Base-by-base conservation (phyloP, 2,113 vertebrate genomes). In the Cyanoderma ruficeps region DNA sequence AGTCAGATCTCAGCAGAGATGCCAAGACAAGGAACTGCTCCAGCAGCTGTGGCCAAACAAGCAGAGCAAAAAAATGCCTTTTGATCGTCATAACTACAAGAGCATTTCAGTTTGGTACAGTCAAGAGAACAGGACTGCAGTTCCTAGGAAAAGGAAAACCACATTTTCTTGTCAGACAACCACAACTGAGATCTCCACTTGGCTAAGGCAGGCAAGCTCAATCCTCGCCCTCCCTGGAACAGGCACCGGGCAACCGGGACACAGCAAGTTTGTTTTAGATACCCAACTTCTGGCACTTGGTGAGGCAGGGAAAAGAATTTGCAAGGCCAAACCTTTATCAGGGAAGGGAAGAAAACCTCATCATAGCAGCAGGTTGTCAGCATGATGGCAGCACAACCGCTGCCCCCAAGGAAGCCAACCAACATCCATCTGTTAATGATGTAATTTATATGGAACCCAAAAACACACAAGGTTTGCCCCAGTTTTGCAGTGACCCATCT, bases 91-190 rank as follows among this genome's bases (percentile, higher is more conserved):
- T 74, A 94, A 90, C 68, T 93, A 47, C 68, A 92, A 74, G 18
- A 70, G 59, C 50, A 56, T 78, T 92, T 83, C 67, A 49, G 22
- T 39, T 69, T 80, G 52, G 64, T 74, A 60, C 25, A 77, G 50
- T 23, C 16, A 65, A 85, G 67, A 83, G 60, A 94, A 80, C 35
- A 85, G 61, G 71, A 91, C 84, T n/a, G 1, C 75, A 93, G 64
- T 8, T 69, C 56, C 68, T 47, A 80, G 47, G 83, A 90, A 90
- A 6, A 96, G 64, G 85, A 94, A 97, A 96, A 95, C 68, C 87
- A 92, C 82, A 37, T 63, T 90, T 80, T 90, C 94, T 93, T 90
- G 94, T 88, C 85, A 86, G 71, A 65, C 71, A 88, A 64, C 90
- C 85, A 88, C 84, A 95, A 47, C 16, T 67, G 59, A 95, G 69